Evolutionary conservation across 2,797 vertebrate species (phyloP), one percentile per base, ranked within the genome.

Genomic region (Acanthornis magna): DNA sequence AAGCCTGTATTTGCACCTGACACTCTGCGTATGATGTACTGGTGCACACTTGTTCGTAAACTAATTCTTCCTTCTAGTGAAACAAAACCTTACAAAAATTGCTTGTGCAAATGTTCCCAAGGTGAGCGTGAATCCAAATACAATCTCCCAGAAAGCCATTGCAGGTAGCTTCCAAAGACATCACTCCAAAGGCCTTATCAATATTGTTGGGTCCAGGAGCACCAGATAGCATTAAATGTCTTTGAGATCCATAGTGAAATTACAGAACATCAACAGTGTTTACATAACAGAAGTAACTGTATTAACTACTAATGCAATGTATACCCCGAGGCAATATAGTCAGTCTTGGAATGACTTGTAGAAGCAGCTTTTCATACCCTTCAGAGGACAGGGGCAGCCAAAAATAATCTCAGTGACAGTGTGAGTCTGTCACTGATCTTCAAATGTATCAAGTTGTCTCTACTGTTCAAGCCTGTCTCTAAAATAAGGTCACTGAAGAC

Each of bases 371-470:
- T 94, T 96, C 70, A 29, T 89, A 60, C 23, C 55, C 48, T 67
- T 85, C 42, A 77, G 61, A 78, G 61, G 42, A 80, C 7, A 7
- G 23, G 36, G 43, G 15, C 42, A 96, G 80, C 34, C 85, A 71
- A 93, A 96, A 96, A 91, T 95, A 89, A 58, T 73, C 62, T 74
- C 50, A 36, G 30, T 93, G 62, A 84, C 89, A 86, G 62, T 73
- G 27, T 63, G 75, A 85, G 70, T 94, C 89, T 95, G 77, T 78
- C 38, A 2, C 61, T 92, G 75, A 91, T 93, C 66, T 96, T 89
- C 58, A 78, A 2, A 67, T 73, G 54, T 76, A 82, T 81, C 89
- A 70, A 36, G 48, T 54, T 85, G 71, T 67, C 63, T 91, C 27
- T 83, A 27, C 55, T 68, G 47, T 43, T 91, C 75, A 74, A 88